Evolutionary conservation across 2,113 vertebrate species (phyloP).

Genomic region (Alosa alosa): DNA sequence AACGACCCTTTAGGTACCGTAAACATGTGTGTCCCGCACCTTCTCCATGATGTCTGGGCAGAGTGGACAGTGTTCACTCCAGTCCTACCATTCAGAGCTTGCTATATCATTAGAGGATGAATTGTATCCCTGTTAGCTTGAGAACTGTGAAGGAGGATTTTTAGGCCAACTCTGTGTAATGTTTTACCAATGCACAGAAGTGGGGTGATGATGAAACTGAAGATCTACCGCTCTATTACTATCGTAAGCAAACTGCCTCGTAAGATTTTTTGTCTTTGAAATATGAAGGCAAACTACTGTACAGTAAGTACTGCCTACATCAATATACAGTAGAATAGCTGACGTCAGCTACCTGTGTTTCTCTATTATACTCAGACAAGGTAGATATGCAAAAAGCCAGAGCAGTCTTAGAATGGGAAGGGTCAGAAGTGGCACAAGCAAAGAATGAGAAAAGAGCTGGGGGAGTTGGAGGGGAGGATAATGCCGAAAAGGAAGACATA

Average conservation of each 20-base stretch:
- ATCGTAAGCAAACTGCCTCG: neutral
- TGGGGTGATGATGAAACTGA: neutral
- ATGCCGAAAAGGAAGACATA: neutral
- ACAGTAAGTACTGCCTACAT: neutral
- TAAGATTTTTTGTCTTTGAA: neutral
- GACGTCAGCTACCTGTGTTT: neutral
- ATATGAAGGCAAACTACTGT: neutral
- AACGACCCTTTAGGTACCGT: neutral
- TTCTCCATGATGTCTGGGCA: neutral
- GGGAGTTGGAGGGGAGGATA: neutral
- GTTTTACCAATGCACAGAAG: neutral
- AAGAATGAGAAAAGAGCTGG: constrained; percentile 10
- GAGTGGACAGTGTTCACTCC: neutral
- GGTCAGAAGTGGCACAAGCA: neutral
- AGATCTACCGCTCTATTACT: neutral
- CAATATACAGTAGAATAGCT: constrained; percentile 11
- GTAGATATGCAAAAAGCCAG: neutral
- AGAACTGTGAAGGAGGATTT: neutral
- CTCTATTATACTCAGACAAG: neutral
- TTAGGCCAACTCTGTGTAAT: neutral
- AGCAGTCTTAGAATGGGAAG: neutral
- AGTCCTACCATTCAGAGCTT: neutral
- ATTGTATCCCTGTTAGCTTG: neutral
- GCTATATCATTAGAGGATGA: neutral
- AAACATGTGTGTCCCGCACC: neutral